Conservation (phyloP, 92 coral and sea anemone genomes). For the Chrysogorgia sp. region DNA sequence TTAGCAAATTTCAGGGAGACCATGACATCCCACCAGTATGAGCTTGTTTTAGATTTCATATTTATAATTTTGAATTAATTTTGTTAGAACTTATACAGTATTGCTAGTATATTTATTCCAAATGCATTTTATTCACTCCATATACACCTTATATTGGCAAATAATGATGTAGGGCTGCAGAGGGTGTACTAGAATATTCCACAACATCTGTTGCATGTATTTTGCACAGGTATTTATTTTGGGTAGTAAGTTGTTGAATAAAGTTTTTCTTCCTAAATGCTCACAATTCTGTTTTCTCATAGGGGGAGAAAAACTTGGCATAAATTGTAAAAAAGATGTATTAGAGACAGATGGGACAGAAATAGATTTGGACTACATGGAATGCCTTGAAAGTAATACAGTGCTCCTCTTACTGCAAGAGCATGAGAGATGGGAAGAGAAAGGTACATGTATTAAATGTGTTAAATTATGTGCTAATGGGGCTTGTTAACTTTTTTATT, state of each 20-base stretch:
- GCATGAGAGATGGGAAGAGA: slow-evolving; percentile 6
- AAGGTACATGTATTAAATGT: background rate
- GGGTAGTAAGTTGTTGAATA: background rate
- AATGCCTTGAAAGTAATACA: slow-evolving; percentile 7
- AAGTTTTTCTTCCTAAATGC: slow-evolving; percentile 9
- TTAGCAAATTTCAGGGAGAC: too few species aligned
- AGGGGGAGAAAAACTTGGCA: slow-evolving; percentile 15
- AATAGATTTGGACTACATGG: slow-evolving; percentile 14
- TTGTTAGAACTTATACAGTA: too few species aligned
- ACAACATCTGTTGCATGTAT: background rate
- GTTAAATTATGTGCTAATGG: background rate
- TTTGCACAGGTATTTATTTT: background rate
- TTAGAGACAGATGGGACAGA: slow-evolving; percentile 28
- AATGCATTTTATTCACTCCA: too few species aligned
- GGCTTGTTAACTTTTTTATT: background rate
- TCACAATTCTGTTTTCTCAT: background rate
- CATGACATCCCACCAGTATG: too few species aligned
- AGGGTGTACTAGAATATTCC: background rate
- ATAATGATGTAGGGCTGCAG: background rate
- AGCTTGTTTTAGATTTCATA: too few species aligned
- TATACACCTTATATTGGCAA: background rate
- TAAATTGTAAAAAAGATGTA: background rate
- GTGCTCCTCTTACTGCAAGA: background rate
- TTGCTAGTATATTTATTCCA: too few species aligned
- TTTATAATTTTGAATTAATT: too few species aligned